Conservation (phyloP, 2,113 vertebrate genomes). For the Apaloderma vittatum region DNA sequence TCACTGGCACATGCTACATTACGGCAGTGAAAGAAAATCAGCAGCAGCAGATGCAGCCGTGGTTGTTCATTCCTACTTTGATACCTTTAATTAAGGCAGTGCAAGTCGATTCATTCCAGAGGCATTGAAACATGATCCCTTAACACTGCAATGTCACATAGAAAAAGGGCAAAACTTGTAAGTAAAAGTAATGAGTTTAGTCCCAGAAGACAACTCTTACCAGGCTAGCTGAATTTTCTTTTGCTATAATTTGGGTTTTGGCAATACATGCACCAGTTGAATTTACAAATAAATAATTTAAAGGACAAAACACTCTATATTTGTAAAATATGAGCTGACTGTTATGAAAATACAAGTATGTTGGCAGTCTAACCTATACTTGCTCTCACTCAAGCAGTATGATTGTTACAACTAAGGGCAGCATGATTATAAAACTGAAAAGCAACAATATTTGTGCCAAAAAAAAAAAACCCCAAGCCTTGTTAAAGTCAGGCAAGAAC, state of each 20-base stretch:
- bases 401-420: slow-evolving; percentile 17
- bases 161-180: not conserved
- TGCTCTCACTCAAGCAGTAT: not conserved
- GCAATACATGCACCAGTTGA: not conserved
- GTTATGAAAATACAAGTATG: slow-evolving; percentile 21
- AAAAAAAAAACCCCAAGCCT: slow-evolving; percentile 50
- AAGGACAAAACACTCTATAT: not conserved
- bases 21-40: not conserved
- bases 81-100: slow-evolving; percentile 50
- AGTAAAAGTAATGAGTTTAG: not conserved
- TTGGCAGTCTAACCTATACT: slow-evolving; percentile 5
- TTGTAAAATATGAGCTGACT: slow-evolving; percentile 32
- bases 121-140: slow-evolving; percentile 1
- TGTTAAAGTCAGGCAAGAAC: slow-evolving; percentile 59
- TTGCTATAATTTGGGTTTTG: not conserved
- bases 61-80: not conserved
- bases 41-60: slow-evolving; percentile 1
- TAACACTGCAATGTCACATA: not conserved
- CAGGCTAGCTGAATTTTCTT: not conserved
- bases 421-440: slow-evolving; percentile 21
- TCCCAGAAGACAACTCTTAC: not conserved
- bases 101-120: slow-evolving; percentile 53
- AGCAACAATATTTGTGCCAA: slow-evolving; percentile 33
- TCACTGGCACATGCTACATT: rapidly evolving
- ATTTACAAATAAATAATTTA: slow-evolving; percentile 45